Evolutionary conservation across 2,888 invertebrate genomes (phyloP).

Genomic region (Lithophane ornitopus): DNA sequence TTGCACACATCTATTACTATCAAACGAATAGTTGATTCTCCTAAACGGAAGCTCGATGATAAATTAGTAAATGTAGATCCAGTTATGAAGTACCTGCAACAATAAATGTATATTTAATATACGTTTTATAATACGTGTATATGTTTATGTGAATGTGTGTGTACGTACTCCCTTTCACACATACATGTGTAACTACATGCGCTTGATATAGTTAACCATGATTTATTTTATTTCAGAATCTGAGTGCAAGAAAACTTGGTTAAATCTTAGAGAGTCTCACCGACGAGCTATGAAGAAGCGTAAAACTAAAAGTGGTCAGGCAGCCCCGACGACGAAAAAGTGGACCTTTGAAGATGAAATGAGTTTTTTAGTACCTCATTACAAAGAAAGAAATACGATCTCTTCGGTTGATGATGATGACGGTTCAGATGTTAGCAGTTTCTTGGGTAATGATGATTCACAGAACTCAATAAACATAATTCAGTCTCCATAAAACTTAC

Average conservation of each 20-base stretch:
- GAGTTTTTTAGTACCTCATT: conserved; percentile 64
- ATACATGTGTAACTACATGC: conserved; percentile 46
- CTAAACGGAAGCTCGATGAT: conserved; percentile 60
- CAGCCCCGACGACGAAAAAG: conserved; percentile 62
- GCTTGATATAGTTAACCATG: conserved; percentile 51
- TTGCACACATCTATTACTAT: conserved; percentile 61
- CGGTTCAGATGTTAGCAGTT: conserved; percentile 54
- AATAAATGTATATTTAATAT: conserved; percentile 48
- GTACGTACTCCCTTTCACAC: conserved; percentile 47
- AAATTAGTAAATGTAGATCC: conserved; percentile 60
- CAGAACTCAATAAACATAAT: conserved; percentile 57
- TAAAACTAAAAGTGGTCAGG: conserved; percentile 64
- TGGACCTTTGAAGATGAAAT: conserved; percentile 66
- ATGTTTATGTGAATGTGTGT: conserved; percentile 47
- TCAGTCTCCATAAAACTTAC: conserved; percentile 57
- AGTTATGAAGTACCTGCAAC: conserved; percentile 62
- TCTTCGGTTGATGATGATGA: conserved; percentile 59
- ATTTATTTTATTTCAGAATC: conserved; percentile 62
- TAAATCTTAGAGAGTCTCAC: conserved; percentile 60
- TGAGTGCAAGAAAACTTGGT: conserved; percentile 64
- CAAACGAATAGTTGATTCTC: conserved; percentile 59
- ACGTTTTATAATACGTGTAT: conserved; percentile 46
- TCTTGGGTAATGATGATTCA: conserved; percentile 58
- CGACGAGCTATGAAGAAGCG: conserved; percentile 59
- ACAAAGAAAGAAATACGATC: conserved; percentile 60